Base-by-base conservation (phyloP, 2,888 invertebrate species). In the Choreutis nemorana region DNA sequence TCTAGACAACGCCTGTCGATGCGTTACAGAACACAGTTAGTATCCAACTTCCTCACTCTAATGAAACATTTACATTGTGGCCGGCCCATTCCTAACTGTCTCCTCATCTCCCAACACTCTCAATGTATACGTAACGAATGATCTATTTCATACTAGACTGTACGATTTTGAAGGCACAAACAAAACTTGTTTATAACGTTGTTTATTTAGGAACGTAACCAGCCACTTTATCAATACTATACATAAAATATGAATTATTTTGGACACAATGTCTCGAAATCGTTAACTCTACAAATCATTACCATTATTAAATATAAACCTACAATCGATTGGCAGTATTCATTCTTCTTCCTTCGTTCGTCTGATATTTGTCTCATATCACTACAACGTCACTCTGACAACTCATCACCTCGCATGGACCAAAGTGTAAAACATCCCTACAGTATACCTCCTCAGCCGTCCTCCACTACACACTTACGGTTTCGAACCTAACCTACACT, bases 261-360 rank as follows among this genome's bases (percentile, higher is more conserved):
- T 67, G 62, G 71, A 71, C 67, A 72, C 62, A 64, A 65, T 72
- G 70, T 67, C 62, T 63, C 66, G 52, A 70, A 75, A 66, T 65
- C 45, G 63, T 68, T 62, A 65, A 55, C 32, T 55, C 72, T 75
- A 72, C 68, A 70, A 70, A 72, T 65, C 63, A 66, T 68, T 67
- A 65, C 56, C 56, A 58, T 59, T 65, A 65, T 48, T 54, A 50
- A n/a, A 54, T 55, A 65, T 68, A 59, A 67, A 66, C 62, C 72
- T 75, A 73, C 70, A 64, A 68, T 67, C 75, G 68, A 75, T 73
- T 77, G 77, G 75, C 77, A 77, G 77, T 77, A 73, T 71, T 65
- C 55, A 49, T 64, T 70, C 56, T 57, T 52, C 57, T 56, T 52
- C 48, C 52, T 34, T 47, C 50, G 47, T 47, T 54, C 54, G 44